Evolutionary conservation across 2,888 invertebrate species (phyloP).

Genomic region (Galeopsomyia nigrocyanea): DNA sequence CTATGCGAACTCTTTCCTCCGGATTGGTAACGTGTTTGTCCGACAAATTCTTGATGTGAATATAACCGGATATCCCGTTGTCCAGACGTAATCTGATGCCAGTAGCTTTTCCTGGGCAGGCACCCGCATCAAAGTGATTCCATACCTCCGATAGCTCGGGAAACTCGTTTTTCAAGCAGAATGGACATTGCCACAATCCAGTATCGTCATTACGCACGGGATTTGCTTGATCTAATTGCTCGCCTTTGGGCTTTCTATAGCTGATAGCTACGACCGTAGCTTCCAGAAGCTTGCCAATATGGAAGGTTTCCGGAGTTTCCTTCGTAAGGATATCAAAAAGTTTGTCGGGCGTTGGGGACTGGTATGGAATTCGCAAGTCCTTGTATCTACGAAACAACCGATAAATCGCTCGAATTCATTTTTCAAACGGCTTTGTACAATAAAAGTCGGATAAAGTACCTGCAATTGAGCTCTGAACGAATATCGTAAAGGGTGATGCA

Average conservation of each 20-base stretch:
- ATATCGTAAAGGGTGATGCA: constrained; percentile 97
- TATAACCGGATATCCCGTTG: constrained; percentile 93
- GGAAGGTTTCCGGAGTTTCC: constrained; percentile 95
- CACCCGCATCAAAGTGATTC: constrained; percentile 97
- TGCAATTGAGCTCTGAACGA: constrained; percentile 89
- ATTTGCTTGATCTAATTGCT: constrained; percentile 95
- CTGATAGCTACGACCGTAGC: constrained; percentile 87
- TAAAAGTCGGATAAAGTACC: constrained; percentile 71
- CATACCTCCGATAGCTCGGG: constrained; percentile 97
- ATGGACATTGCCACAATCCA: constrained; percentile 97
- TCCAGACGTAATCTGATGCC: constrained; percentile 92
- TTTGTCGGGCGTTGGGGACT: constrained; percentile 87
- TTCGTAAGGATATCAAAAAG: constrained; percentile 96
- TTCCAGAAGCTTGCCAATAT: constrained; percentile 87
- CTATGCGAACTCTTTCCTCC: constrained; percentile 88
- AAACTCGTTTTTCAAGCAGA: constrained; percentile 96
- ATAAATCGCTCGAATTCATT: no score
- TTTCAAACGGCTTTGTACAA: no score
- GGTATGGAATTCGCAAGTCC: constrained; percentile 85
- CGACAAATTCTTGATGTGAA: constrained; percentile 93
- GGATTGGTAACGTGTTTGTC: constrained; percentile 95
- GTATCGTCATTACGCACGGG: constrained; percentile 95
- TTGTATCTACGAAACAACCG: constrained; percentile 77
- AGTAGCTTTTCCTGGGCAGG: constrained; percentile 95
- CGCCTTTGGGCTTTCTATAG: constrained; percentile 90